Conservation (phyloP, 53 echinoderm and acorn worm species). For the Glandiceps talaboti region DNA sequence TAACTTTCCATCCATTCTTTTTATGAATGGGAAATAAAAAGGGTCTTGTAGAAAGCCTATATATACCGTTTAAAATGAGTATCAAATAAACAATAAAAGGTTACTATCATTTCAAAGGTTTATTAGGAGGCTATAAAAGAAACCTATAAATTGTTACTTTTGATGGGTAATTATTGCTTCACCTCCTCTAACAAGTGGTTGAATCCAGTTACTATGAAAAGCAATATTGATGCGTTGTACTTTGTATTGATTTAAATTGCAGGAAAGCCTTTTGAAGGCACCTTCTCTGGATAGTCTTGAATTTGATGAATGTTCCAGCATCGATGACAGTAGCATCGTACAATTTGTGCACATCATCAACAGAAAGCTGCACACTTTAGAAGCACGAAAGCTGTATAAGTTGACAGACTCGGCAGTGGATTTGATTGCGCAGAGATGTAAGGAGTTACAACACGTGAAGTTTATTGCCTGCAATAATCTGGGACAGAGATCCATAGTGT, state of each 20-base stretch:
- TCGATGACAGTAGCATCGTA: not conserved
- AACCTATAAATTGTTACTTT: no score
- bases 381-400: not conserved
- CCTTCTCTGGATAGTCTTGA: not conserved
- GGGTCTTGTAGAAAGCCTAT: no score
- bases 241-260: not conserved
- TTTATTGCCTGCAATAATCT: conserved; percentile 17
- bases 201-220: not conserved
- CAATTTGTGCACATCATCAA: not conserved
- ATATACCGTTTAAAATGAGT: no score
- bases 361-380: not conserved
- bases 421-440: conserved; percentile 20
- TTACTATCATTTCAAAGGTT: no score
- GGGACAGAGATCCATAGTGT: conserved; percentile 13
- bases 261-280: not conserved
- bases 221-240: not conserved
- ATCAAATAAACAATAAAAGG: no score
- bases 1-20: no score
- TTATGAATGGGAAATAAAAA: no score
- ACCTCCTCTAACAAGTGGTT: not conserved
- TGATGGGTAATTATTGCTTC: no score
- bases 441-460: conserved; percentile 20
- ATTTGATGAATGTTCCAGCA: not conserved
- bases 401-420: conserved; percentile 25
- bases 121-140: no score